Conservation (phyloP, 2,797 vertebrate genomes). For the Hypotaenidia okinawae region DNA sequence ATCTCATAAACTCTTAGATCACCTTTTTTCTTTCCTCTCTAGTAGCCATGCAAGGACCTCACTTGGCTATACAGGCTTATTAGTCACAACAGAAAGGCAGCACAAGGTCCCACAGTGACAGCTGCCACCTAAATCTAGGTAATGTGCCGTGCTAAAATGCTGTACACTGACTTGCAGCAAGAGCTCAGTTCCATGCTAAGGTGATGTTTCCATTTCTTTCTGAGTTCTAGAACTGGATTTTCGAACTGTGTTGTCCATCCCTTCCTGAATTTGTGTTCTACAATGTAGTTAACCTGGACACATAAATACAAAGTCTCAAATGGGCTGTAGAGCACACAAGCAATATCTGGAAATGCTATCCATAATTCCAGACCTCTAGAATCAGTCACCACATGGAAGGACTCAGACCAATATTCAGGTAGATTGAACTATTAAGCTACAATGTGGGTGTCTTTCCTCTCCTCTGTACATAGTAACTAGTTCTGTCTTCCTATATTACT, state of each 20-base stretch:
- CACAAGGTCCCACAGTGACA: conserved; percentile 33
- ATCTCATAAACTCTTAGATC: neutral
- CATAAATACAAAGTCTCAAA: neutral
- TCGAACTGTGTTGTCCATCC: neutral
- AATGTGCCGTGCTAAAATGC: neutral
- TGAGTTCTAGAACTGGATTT: neutral
- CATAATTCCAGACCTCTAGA: neutral
- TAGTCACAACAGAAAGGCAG: conserved; percentile 42
- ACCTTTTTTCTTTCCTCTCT: conserved; percentile 9
- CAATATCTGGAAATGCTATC: neutral
- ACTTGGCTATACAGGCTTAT: conserved; percentile 15
- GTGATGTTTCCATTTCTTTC: neutral
- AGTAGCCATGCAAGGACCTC: neutral
- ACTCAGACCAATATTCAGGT: neutral
- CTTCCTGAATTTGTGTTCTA: neutral
- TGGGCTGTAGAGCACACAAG: neutral
- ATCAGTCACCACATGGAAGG: neutral
- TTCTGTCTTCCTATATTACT: neutral
- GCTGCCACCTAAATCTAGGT: conserved; percentile 56
- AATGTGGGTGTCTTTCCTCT: neutral
- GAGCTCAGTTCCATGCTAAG: neutral
- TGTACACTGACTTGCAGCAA: neutral
- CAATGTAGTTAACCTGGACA: neutral
- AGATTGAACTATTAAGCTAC: neutral
- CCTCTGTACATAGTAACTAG: neutral